phyloP scores from a whole-genome alignment of 1,140 invertebrate species.

The Aporrectodea caliginosa region DNA sequence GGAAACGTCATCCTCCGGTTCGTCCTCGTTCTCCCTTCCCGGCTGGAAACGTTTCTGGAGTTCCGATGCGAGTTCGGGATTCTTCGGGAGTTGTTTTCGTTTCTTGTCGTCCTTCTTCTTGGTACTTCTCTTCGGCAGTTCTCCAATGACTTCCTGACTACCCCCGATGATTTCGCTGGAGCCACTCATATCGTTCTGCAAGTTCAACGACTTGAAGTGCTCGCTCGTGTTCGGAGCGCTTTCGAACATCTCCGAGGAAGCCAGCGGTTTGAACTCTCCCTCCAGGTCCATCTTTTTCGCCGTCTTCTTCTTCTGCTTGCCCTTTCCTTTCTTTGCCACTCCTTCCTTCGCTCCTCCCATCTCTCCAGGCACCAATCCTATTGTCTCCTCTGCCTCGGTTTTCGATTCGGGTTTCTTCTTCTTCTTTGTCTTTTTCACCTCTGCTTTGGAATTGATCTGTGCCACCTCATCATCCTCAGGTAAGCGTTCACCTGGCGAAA shows the following conservation, averaged over 20 bases:
- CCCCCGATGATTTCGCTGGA: neutral
- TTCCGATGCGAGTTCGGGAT: neutral
- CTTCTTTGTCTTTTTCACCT: neutral
- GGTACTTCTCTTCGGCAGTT: neutral
- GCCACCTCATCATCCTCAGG: slow-evolving; percentile 5
- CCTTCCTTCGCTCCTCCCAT: neutral
- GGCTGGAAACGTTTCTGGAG: neutral
- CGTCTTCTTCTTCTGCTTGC: neutral
- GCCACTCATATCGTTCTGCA: neutral
- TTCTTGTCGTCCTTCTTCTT: neutral
- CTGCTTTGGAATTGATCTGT: slow-evolving; percentile 2
- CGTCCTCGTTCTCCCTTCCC: neutral
- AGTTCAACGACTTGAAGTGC: neutral
- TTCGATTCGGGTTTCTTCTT: slow-evolving; percentile 12
- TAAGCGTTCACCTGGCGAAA: neutral
- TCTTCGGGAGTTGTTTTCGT: neutral
- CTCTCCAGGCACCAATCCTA: neutral
- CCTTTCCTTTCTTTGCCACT: neutral
- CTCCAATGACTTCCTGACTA: neutral
- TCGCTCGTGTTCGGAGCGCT: neutral
- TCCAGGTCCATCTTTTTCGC: neutral
- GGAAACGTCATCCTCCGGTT: neutral
- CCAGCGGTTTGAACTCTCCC: neutral
- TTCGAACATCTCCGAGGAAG: neutral
- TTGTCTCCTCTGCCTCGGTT: neutral